Conservation (phyloP, 2,888 invertebrate species). For the Dusona sp. region DNA sequence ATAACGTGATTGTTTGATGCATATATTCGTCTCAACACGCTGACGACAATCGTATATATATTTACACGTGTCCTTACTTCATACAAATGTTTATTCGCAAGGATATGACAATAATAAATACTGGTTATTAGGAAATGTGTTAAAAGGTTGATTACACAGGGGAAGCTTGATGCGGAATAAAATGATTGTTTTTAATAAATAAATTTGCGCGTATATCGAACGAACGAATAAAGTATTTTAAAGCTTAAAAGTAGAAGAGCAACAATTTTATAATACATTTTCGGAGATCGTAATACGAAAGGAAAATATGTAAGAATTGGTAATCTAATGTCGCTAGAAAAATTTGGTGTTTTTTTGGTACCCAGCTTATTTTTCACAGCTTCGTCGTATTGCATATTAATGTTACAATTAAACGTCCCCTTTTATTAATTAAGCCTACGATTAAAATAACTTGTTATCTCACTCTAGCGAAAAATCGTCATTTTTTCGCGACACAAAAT, state of each 20-base stretch:
- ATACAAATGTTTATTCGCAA: slow-evolving; percentile 53
- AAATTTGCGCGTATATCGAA: slow-evolving; percentile 35
- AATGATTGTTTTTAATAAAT: slow-evolving; percentile 7
- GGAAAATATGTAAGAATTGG: neutral
- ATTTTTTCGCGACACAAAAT: neutral
- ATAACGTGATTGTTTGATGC: slow-evolving; percentile 61
- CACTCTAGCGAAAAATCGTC: neutral
- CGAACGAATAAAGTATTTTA: slow-evolving; percentile 20
- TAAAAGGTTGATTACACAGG: slow-evolving; percentile 53
- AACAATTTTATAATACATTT: slow-evolving; percentile 27
- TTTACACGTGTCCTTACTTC: slow-evolving; percentile 58
- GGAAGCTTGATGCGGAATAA: slow-evolving; percentile 38
- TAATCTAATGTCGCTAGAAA: slow-evolving; percentile 18
- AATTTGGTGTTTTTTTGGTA: slow-evolving; percentile 36
- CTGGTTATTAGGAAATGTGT: slow-evolving; percentile 27
- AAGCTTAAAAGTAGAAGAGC: slow-evolving; percentile 2
- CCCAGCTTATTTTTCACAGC: slow-evolving; percentile 18
- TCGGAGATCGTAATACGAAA: slow-evolving; percentile 8
- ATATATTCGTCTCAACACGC: slow-evolving; percentile 37
- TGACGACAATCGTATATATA: slow-evolving; percentile 52
- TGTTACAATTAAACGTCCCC: neutral
- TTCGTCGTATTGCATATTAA: slow-evolving; percentile 27
- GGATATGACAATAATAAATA: slow-evolving; percentile 44
- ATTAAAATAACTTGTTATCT: slow-evolving; percentile 7
- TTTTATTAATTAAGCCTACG: slow-evolving; percentile 22